Evolutionary conservation across 2,797 vertebrate species (phyloP).

Genomic region (Craterocephalus amniculus): DNA sequence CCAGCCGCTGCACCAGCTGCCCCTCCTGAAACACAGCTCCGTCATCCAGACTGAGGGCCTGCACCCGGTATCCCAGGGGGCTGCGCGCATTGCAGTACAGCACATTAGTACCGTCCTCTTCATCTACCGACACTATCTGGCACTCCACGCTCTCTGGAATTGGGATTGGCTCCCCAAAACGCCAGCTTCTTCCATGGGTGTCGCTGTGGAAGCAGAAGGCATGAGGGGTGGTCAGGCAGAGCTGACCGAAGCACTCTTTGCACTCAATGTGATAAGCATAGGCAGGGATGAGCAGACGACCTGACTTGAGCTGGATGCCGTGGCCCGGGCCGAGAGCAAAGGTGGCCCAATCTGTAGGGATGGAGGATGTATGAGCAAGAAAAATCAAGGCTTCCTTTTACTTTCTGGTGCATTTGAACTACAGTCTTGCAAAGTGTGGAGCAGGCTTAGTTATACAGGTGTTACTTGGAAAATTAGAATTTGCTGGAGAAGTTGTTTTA

Average conservation of each 20-base stretch:
- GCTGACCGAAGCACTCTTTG: slow-evolving; percentile 89
- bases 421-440: neutral
- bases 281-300: slow-evolving; percentile 91
- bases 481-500: too few relatives aligned
- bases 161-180: slow-evolving; percentile 86
- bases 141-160: slow-evolving; percentile 91
- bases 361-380: neutral
- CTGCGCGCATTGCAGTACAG: slow-evolving; percentile 95
- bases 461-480: too few relatives aligned
- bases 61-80: slow-evolving; percentile 89
- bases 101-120: slow-evolving; percentile 85
- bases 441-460: neutral
- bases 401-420: neutral
- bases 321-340: slow-evolving; percentile 94
- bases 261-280: slow-evolving; percentile 93
- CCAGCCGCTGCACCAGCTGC: slow-evolving; percentile 88
- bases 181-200: slow-evolving; percentile 89
- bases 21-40: slow-evolving; percentile 88
- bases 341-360: slow-evolving; percentile 91
- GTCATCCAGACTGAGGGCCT: slow-evolving; percentile 88
- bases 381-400: neutral
- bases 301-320: slow-evolving; percentile 91
- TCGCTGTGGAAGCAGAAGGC: slow-evolving; percentile 94
- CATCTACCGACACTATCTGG: slow-evolving; percentile 91
- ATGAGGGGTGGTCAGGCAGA: slow-evolving; percentile 89